Evolutionary conservation across 2,797 vertebrate genomes (phyloP).

Genomic region (Peromyscus eremicus): DNA sequence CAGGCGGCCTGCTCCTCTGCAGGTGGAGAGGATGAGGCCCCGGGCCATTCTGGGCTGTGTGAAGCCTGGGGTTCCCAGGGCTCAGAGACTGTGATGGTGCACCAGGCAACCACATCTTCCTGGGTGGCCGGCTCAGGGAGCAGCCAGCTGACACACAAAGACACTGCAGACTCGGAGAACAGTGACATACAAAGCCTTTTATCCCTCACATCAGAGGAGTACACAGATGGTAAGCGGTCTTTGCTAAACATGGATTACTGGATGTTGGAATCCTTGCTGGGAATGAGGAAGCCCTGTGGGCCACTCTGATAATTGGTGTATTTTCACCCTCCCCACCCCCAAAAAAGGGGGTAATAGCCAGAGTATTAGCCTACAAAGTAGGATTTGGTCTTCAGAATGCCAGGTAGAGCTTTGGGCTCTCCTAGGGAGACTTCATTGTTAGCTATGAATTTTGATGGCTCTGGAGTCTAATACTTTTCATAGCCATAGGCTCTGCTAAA

Average conservation of each 20-base stretch:
- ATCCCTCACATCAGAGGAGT: conserved; percentile 94
- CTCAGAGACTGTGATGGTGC: conserved; percentile 95
- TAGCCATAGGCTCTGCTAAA: neutral
- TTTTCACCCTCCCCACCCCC: neutral
- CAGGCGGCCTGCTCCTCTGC: conserved; percentile 81
- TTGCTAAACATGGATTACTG: neutral
- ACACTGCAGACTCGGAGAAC: conserved; percentile 90
- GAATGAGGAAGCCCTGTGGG: neutral
- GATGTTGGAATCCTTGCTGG: neutral
- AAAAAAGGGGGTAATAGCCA: neutral
- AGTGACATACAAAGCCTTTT: conserved; percentile 94
- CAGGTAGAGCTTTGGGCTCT: neutral
- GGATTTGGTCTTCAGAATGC: conserved; percentile 7
- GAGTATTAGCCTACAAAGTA: neutral
- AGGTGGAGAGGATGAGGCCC: conserved; percentile 87
- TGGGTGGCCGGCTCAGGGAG: conserved; percentile 89
- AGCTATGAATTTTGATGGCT: neutral
- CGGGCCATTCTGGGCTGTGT: conserved; percentile 92
- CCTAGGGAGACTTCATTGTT: neutral
- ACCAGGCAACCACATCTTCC: conserved; percentile 90
- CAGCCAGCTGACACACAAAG: conserved; percentile 88
- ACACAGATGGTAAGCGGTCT: conserved; percentile 93
- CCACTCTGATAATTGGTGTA: neutral
- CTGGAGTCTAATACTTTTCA: neutral
- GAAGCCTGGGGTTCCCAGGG: conserved; percentile 89